Evolutionary conservation across 2,888 invertebrate genomes (phyloP).

Genomic region (Smittia aterrima): DNA sequence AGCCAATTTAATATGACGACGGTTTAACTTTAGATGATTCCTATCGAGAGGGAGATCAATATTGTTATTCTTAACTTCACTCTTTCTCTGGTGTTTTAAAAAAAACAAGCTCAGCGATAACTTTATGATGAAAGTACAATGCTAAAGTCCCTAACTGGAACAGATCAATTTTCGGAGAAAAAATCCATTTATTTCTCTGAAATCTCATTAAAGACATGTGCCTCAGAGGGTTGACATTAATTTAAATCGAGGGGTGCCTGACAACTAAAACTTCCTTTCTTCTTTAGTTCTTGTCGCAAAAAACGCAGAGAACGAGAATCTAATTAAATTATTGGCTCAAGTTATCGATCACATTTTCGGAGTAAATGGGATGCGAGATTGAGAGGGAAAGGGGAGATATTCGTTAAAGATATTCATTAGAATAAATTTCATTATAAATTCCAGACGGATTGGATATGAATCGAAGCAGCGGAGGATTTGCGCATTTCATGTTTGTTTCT

Average conservation of each 20-base stretch:
- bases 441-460: conserved; percentile 17
- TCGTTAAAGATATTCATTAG: not conserved
- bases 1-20: conserved; percentile 29
- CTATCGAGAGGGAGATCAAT: conserved; percentile 26
- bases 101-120: not conserved
- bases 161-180: conserved; percentile 35
- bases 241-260: conserved; percentile 26
- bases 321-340: conserved; percentile 39
- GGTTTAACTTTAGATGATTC: conserved; percentile 13
- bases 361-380: not conserved
- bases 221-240: conserved; percentile 40
- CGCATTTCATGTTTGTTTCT: not conserved
- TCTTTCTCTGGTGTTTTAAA: not conserved
- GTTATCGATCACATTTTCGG: conserved; percentile 27
- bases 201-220: conserved; percentile 41
- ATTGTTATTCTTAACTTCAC: conserved; percentile 14
- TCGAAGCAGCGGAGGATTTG: not conserved
- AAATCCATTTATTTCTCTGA: conserved; percentile 37
- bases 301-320: not conserved
- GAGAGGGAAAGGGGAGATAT: not conserved
- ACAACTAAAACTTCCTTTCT: too few relatives aligned
- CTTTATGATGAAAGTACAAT: conserved; percentile 28
- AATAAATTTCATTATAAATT: conserved; percentile 20
- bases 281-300: not conserved
- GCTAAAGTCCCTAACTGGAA: conserved; percentile 26